phyloP scores from a whole-genome alignment of 2,113 vertebrate genomes.

The Cranoglanis bouderius region DNA sequence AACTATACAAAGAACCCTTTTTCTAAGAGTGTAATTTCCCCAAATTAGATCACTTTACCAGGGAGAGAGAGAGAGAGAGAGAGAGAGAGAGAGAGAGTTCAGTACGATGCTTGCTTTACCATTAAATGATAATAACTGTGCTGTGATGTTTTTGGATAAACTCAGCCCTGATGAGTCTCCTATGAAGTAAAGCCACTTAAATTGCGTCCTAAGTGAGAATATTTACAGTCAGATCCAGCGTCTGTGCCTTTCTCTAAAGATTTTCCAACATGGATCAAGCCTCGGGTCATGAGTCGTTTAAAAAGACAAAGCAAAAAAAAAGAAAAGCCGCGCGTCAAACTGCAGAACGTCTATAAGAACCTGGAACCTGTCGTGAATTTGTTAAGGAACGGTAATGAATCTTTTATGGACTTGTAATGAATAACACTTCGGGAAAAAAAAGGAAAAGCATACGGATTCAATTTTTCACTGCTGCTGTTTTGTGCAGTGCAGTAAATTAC shows the following conservation, averaged over 20 bases:
- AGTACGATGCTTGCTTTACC: neutral
- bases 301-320: neutral
- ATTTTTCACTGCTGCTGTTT: neutral
- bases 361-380: slow-evolving; percentile 3
- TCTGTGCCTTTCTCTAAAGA: neutral
- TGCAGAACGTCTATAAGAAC: neutral
- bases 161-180: neutral
- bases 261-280: neutral
- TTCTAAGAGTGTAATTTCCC: neutral
- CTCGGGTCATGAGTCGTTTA: neutral
- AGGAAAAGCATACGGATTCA: neutral
- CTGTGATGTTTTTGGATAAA: neutral
- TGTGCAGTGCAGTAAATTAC: neutral
- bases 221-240: neutral
- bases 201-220: neutral
- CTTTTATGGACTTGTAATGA: slow-evolving; percentile 12
- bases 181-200: neutral
- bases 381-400: neutral
- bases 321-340: neutral
- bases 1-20: neutral
- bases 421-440: slow-evolving; percentile 22
- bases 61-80: neutral
- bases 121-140: neutral
- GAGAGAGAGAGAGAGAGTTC: neutral
- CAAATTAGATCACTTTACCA: neutral